These are phyloP conservation scores for Sceloporus undulatus DNA, from an alignment of 2,113 vertebrate genomes.

Conservation along the genomic window DNA sequence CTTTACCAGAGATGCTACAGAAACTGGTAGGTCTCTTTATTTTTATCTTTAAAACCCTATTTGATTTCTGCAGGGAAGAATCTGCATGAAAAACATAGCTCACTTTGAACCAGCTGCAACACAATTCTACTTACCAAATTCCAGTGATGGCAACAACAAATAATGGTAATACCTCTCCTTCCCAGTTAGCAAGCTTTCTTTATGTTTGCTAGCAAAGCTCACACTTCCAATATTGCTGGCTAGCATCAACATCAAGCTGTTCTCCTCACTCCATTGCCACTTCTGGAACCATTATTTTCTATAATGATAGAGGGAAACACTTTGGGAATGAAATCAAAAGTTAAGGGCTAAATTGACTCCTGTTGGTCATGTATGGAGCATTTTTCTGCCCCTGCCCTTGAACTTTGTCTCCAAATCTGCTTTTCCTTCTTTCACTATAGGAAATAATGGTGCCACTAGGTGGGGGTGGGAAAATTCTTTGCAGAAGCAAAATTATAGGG, in stretches of 20 bases:
- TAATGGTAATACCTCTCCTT: not conserved
- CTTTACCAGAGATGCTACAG: not conserved
- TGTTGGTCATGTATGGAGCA: not conserved
- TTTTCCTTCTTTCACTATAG: not conserved
- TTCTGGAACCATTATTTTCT: not conserved
- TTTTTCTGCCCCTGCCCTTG: not conserved
- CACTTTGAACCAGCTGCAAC: not conserved
- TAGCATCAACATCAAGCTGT: not conserved
- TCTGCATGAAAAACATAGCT: not conserved
- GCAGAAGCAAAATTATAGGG: not conserved
- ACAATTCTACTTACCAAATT: not conserved
- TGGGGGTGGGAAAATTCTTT: not conserved
- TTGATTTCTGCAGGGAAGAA: not conserved
- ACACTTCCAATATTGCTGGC: not conserved
- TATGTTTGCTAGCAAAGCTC: not conserved
- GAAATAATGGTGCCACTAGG: not conserved
- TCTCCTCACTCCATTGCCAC: not conserved
- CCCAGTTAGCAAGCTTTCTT: not conserved
- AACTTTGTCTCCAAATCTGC: not conserved
- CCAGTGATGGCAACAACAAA: not conserved
- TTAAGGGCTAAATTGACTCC: not conserved
- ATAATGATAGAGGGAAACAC: not conserved
- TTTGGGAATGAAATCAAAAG: not conserved
- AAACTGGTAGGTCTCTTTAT: not conserved
- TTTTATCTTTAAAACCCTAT: not conserved